Conservation (phyloP, 2,113 vertebrate genomes). For the Murina feae region DNA sequence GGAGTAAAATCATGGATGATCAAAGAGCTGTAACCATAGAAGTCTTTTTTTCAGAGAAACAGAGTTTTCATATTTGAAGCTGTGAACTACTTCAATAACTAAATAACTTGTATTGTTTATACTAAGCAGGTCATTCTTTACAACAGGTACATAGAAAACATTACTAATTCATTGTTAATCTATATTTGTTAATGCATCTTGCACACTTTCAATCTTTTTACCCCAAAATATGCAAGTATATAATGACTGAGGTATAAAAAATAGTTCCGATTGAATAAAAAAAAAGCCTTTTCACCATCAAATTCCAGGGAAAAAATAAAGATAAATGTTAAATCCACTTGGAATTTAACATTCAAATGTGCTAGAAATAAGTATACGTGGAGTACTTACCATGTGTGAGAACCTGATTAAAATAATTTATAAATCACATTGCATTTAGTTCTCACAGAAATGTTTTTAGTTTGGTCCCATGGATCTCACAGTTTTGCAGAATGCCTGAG, state of each 20-base stretch:
- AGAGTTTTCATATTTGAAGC: not conserved
- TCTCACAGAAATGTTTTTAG: not conserved
- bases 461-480: not conserved
- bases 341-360: not conserved
- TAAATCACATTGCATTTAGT: not conserved
- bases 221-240: not conserved
- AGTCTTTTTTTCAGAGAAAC: not conserved
- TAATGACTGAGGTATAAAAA: not conserved
- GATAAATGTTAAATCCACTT: not conserved
- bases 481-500: not conserved
- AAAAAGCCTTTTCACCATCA: not conserved
- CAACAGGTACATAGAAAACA: not conserved
- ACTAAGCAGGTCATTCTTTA: not conserved
- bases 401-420: not conserved
- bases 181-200: not conserved
- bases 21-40: not conserved
- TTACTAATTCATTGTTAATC: not conserved
- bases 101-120: not conserved
- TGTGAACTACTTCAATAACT: not conserved
- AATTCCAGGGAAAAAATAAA: not conserved
- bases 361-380: not conserved
- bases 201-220: not conserved
- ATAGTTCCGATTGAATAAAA: not conserved
- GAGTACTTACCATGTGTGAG: accelerated
- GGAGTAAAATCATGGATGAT: not conserved